Evolutionary conservation across 2,888 invertebrate genomes (phyloP).

Genomic region (Metellina segmentata): DNA sequence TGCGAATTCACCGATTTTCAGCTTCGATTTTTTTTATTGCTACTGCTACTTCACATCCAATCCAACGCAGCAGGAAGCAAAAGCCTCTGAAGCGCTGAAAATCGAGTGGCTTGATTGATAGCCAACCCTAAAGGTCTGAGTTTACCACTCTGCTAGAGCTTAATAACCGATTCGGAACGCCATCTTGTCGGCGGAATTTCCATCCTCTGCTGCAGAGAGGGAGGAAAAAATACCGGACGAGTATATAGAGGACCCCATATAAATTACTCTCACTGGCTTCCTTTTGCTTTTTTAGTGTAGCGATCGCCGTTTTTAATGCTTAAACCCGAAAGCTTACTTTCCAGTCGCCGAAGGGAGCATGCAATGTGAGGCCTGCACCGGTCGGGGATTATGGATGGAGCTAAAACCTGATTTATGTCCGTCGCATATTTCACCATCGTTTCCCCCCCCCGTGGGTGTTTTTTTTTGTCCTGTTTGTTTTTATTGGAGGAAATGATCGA

Average conservation of each 20-base stretch:
- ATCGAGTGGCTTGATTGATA: slow-evolving; percentile 15
- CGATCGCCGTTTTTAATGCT: slow-evolving; percentile 46
- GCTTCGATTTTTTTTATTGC: too few species aligned
- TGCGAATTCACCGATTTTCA: too few species aligned
- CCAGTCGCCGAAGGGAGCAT: neutral
- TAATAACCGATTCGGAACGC: slow-evolving; percentile 31
- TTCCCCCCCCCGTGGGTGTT: neutral
- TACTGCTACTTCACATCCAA: neutral
- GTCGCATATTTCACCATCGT: slow-evolving; percentile 12
- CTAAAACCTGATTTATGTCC: slow-evolving; percentile 53
- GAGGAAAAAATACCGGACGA: neutral
- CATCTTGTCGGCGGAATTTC: slow-evolving; percentile 11
- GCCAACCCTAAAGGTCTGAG: slow-evolving; percentile 19
- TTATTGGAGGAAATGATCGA: slow-evolving; percentile 40
- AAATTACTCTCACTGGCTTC: slow-evolving; percentile 39
- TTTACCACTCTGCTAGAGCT: slow-evolving; percentile 12
- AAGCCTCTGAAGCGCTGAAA: neutral
- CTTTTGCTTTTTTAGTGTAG: neutral
- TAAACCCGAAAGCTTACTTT: slow-evolving; percentile 17
- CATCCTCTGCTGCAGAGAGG: neutral
- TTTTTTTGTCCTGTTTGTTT: neutral
- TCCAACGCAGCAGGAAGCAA: neutral
- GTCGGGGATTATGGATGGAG: slow-evolving; percentile 41
- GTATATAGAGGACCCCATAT: slow-evolving; percentile 21
- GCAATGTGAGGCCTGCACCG: slow-evolving; percentile 8